A percentile compares a stretch with the other conserved stretches of the same genome.
Evolutionary conservation across 2,888 invertebrate genomes (phyloP).

Genomic region (Drosophila cracens): DNA sequence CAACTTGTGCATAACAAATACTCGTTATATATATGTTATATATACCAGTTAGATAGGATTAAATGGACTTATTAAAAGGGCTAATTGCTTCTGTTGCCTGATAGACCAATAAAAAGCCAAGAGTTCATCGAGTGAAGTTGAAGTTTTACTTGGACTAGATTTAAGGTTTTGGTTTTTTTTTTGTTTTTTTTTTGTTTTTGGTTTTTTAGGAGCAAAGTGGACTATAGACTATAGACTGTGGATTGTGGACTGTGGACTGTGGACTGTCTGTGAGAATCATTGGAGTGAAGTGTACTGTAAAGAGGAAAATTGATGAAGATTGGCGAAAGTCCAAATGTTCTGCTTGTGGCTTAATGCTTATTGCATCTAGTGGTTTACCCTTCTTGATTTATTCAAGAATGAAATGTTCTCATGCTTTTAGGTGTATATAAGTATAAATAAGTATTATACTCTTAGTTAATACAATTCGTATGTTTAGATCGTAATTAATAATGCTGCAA

Average conservation of each 20-base stretch:
- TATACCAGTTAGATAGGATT: background rate
- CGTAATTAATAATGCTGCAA: slow-evolving; percentile 61
- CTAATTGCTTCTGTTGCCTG: slow-evolving; percentile 30
- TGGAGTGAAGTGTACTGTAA: slow-evolving; percentile 5
- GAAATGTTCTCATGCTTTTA: slow-evolving; percentile 47
- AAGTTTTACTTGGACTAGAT: slow-evolving; percentile 5
- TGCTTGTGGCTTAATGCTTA: slow-evolving; percentile 58
- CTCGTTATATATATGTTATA: too few relatives aligned
- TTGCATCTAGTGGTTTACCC: slow-evolving; percentile 46
- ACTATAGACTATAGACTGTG: slow-evolving; percentile 34
- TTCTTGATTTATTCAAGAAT: slow-evolving; percentile 35
- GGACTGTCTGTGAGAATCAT: slow-evolving; percentile 19
- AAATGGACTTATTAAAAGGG: background rate
- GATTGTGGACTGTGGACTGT: slow-evolving; percentile 33
- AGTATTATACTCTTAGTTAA: slow-evolving; percentile 48
- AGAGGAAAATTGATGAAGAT: slow-evolving; percentile 15
- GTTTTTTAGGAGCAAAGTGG: slow-evolving; percentile 10
- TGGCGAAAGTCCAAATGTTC: slow-evolving; percentile 35
- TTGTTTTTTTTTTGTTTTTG: background rate
- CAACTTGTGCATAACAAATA: slow-evolving; percentile 18
- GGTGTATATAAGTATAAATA: slow-evolving; percentile 25
- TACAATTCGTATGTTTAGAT: slow-evolving; percentile 46
- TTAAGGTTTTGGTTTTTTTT: background rate
- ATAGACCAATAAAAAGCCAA: slow-evolving; percentile 33
- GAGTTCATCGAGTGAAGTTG: background rate